Base-by-base conservation (phyloP, 1,140 invertebrate species). In the Drosophila kikkawai region DNA sequence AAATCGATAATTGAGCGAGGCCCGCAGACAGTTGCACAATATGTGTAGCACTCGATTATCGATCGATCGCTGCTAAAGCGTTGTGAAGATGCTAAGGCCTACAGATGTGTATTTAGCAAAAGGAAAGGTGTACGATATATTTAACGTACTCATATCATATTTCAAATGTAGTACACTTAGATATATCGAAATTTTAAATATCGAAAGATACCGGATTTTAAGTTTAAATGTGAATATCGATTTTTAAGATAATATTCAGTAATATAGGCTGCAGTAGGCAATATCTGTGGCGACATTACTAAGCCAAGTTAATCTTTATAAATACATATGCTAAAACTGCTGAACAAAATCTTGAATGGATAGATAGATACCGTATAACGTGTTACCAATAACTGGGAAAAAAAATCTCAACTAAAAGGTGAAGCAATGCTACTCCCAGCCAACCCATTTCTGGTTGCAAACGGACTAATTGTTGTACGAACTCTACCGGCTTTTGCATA, bases 361-460 rank as follows among this genome's bases (percentile, higher is more conserved):
- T 56, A 26, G 41, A 34, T 36, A 37, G 4, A 68, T 56, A 26
- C 36, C 2, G 11, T 37, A 29, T 44, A 68, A 44, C 39, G 32
- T 32, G 22, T 44, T 68, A 39, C 47, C 67, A 13, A 68, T 70
- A 70, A 70, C 22, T 70, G 67, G 67, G 63, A 70, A 67, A 67
- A 53, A 68, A 67, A 53, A 68, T 68, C 51, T 22, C 44, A 47
- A 6, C 22, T 22, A 22, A 29, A 42, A 13, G 44, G 12, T 51
- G 36, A 15, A 29, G 26, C 32, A 9, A 19, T 11, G 58, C 48
- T 11, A 37, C 67, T 41, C 19, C 44, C 57, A 75, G 58, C 53
- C 81, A 73, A 47, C 75, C 82, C 83, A 79, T 70, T 86, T 86
- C 82, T 79, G 68, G 82, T 79, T 56, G 61, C 74, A 51, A 70